Base-by-base conservation (phyloP, 2,113 vertebrate genomes). In the Rhagologus leucostigma region DNA sequence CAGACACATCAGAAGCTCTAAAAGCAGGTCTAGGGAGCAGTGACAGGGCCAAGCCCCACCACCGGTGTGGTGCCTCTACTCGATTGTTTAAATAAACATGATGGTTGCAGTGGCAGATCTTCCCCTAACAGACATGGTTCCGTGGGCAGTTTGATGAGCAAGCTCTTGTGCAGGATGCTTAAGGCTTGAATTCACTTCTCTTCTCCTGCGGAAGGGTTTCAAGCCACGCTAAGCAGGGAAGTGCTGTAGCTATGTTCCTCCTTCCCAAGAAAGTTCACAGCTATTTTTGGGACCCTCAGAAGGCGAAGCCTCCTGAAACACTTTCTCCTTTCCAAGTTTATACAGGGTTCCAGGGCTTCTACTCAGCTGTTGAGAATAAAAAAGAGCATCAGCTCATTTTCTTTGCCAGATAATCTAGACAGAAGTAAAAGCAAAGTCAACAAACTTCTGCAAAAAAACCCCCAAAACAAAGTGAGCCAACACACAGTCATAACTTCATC, bases 21-120 rank as follows among this genome's bases (percentile, higher is more conserved):
- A 62, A 67, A n/a, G 24, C 49, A 55, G 33, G 10, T 46, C n/a
- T 60, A 52, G 29, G 16, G 8, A 22, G 41, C 20, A 46, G 37
- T 2, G 49, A 59, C 15, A 44, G 41, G 22, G 55, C 46, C 35
- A 84, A 35, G 6, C 16, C 41, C 23, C 53, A 47, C 6, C 23
- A 47, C 3, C 0, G 0, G 8, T 15, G 5, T 33, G 39, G 6
- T 78, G n/a, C 22, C 32, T 68, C 39, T 13, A 86, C 9, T 29
- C 4, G 4, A 26, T 16, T 29, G 62, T 80, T 65, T 41, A 49
- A 65, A 80, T 46, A 11, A 32, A 4, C 3, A 3, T 3, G 18
- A 39, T 52, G 46, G 24, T 35, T 57, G 16, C 19, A 35, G 69
- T 13, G 32, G 15, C 47, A 79, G 16, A 14, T 19, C 15, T 59